Evolutionary conservation across 2,888 invertebrate genomes (phyloP), one percentile per base, ranked within the genome.

Genomic region (Mythimna impura): DNA sequence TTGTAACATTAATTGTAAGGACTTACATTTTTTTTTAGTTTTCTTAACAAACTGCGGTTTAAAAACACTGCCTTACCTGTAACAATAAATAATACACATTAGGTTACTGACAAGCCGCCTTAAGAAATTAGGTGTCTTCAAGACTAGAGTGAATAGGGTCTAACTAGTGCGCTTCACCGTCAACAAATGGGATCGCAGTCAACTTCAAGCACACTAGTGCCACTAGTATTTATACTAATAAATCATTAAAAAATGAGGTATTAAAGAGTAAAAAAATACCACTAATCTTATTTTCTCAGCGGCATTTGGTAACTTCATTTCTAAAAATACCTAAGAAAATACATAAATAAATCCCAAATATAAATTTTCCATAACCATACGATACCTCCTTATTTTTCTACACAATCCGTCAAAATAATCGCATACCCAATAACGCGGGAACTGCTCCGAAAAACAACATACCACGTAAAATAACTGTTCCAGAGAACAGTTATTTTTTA

Each of bases 401-500:
- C 76, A 63, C 50, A 73, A 50, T 74, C 58, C 70, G 70, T 78
- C 72, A 79, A 78, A 80, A 83, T 82, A 80, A 75, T 64, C 43
- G 62, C 71, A 67, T 68, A 74, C 61, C 58, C 65, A 78, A 81
- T 73, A 80, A 73, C 67, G 34, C 52, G 70, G 50, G 43, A 81
- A 66, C 66, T 64, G 73, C 58, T 73, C 62, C 64, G 7, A 67
- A 80, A 80, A 77, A 68, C 55, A 58, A 68, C 54, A 61, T 58
- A 68, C 57, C 62, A 25, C 54, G 68, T 60, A 70, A 78, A 81
- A 74, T 74, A 71, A 69, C 73, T 66, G 76, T 76, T 76, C 57
- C 60, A 58, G 70, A 76, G 81, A 86, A 84, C 83, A 82, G 89
- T 89, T 89, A 89, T 86, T 90, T 90, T 90, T 89, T 90, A 89